A percentile compares a stretch with the other conserved stretches of the same genome.
These are phyloP conservation scores for Rhagoletis pomonella DNA, from an alignment of 1,140 invertebrate genomes.

Conservation along the genomic window DNA sequence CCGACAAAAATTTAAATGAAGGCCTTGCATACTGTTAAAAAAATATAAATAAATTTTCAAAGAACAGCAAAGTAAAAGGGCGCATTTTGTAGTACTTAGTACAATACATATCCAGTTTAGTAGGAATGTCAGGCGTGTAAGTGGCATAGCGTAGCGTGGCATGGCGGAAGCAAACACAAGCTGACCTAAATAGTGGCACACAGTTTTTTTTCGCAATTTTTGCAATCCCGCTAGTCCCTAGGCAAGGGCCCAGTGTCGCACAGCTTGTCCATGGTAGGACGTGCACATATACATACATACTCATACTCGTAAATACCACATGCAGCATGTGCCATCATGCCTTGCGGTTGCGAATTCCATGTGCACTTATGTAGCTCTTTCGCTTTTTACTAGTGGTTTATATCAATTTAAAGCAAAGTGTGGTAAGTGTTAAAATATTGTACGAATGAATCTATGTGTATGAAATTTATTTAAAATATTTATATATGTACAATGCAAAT, in stretches of 20 bases:
- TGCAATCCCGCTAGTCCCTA: conserved; percentile 16
- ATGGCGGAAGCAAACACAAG: conserved; percentile 10
- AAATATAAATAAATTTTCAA: conserved; percentile 2
- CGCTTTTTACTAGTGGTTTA: background rate
- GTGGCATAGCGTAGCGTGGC: background rate
- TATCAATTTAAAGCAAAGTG: background rate
- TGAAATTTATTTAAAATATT: too few species aligned
- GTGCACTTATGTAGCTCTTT: background rate
- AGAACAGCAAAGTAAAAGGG: background rate
- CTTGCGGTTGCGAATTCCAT: conserved; percentile 21
- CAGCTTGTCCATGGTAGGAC: background rate
- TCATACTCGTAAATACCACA: conserved; percentile 16
- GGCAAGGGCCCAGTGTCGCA: background rate
- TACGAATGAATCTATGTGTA: too few species aligned
- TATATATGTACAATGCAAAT: too few species aligned
- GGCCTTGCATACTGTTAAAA: background rate
- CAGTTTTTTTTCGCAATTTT: conserved; percentile 6
- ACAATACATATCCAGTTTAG: background rate
- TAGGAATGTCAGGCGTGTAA: conserved; percentile 12
- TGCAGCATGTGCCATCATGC: conserved; percentile 27
- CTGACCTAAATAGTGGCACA: conserved; percentile 28
- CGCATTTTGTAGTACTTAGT: background rate
- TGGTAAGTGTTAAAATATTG: too few species aligned
- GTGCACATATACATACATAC: background rate
- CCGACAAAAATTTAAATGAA: conserved; percentile 10